Evolutionary conservation across 2,797 vertebrate genomes (phyloP).

Genomic region (Loris lydekkerianus): DNA sequence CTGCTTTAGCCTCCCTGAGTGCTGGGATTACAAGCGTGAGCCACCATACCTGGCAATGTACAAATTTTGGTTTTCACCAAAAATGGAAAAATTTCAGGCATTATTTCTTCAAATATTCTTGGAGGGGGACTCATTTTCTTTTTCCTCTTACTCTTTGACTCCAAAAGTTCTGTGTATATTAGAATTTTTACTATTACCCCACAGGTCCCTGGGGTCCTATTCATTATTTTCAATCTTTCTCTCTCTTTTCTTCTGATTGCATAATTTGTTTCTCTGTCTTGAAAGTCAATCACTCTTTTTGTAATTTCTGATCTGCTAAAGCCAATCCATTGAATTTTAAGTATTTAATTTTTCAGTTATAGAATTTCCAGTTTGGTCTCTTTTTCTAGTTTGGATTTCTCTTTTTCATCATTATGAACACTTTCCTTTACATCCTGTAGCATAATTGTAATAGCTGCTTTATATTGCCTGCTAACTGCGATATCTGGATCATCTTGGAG

Average conservation of each 20-base stretch:
- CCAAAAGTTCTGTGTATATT: not conserved
- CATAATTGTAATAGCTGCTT: not conserved
- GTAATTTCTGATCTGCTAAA: not conserved
- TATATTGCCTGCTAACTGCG: not conserved
- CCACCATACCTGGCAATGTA: not conserved
- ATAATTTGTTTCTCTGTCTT: slow-evolving; percentile 19
- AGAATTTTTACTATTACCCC: not conserved
- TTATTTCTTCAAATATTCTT: not conserved
- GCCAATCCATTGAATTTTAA: not conserved
- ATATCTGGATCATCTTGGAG: not conserved
- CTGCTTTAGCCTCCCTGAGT: too few species aligned
- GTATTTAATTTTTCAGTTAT: not conserved
- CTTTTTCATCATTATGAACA: not conserved
- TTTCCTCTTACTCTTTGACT: not conserved
- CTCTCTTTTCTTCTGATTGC: not conserved
- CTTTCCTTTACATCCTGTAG: not conserved
- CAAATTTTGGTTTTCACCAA: not conserved
- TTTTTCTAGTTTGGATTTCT: not conserved
- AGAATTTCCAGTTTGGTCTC: not conserved
- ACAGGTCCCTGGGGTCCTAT: not conserved
- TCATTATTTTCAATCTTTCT: not conserved
- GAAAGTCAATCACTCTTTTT: not conserved
- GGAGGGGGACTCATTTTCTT: not conserved
- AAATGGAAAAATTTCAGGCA: not conserved
- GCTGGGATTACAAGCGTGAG: too few species aligned